Percentiles rank a stretch among this genome's conserved stretches.
phyloP scores from a whole-genome alignment of 2,113 vertebrate species.

The Ptilorrhoa leucosticta region DNA sequence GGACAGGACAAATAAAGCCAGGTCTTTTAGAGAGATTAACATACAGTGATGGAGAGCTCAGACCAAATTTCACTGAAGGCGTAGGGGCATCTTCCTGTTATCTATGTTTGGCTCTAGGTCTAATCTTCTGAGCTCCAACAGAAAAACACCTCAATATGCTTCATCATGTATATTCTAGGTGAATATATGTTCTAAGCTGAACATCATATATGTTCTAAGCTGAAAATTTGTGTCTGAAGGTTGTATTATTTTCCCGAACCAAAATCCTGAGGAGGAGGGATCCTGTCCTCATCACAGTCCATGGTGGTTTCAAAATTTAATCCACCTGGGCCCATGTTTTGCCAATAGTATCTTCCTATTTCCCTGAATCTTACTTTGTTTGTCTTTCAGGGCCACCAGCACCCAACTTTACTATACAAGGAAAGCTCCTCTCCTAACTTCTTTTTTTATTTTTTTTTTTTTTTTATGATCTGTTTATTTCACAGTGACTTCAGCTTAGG shows the following conservation, averaged over 20 bases:
- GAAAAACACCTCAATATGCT: not conserved
- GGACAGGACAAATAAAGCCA: not conserved
- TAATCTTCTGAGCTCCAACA: not conserved
- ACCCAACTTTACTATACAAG: not conserved
- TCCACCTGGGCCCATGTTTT: not conserved
- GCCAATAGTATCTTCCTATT: not conserved
- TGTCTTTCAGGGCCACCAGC: not conserved
- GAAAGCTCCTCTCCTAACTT: not conserved
- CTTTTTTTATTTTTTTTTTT: not conserved
- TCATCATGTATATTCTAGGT: not conserved
- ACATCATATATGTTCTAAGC: not conserved
- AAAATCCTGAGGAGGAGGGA: not conserved
- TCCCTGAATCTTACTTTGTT: not conserved
- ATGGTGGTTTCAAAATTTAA: not conserved
- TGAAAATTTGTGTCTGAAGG: no score
- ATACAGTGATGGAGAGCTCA: not conserved
- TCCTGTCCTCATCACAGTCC: not conserved
- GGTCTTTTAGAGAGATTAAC: not conserved
- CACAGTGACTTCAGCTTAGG: not conserved
- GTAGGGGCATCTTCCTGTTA: not conserved
- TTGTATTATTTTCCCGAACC: not conserved
- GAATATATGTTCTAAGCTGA: not conserved
- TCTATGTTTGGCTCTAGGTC: not conserved
- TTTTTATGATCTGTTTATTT: not conserved
- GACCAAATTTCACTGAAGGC: not conserved